Evolutionary conservation across 2,888 invertebrate species (phyloP).

Genomic region (Uropetala carovei): DNA sequence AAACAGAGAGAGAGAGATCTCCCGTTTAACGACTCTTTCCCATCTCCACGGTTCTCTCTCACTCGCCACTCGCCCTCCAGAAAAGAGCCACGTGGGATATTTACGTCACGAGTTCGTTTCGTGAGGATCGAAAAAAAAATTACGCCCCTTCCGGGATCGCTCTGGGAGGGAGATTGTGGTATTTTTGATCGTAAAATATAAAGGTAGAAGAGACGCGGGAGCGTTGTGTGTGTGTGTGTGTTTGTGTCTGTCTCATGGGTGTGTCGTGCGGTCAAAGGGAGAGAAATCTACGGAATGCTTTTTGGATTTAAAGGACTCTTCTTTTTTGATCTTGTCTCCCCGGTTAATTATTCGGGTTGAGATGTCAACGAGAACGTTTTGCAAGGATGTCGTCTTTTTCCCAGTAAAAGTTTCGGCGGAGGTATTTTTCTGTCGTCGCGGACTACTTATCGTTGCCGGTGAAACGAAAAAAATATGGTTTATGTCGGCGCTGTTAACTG

Average conservation of each 20-base stretch:
- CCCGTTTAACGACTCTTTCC: conserved; percentile 22
- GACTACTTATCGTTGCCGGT: too few relatives aligned
- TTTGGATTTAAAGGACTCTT: not conserved
- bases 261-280: not conserved
- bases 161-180: not conserved
- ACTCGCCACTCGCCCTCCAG: not conserved
- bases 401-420: not conserved
- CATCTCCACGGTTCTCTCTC: not conserved
- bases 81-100: not conserved
- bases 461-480: too few relatives aligned
- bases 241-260: not conserved
- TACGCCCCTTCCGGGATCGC: not conserved
- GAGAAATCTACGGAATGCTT: too few relatives aligned
- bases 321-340: conserved; percentile 14
- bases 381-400: not conserved
- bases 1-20: not conserved
- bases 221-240: not conserved
- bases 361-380: conserved; percentile 3
- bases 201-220: not conserved
- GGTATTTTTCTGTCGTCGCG: too few relatives aligned
- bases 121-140: not conserved
- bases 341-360: conserved; percentile 45
- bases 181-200: not conserved
- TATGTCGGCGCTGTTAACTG: too few relatives aligned
- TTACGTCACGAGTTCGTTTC: not conserved